Conservation (phyloP, 2,797 vertebrate genomes). For the Neosalanx taihuensis region DNA sequence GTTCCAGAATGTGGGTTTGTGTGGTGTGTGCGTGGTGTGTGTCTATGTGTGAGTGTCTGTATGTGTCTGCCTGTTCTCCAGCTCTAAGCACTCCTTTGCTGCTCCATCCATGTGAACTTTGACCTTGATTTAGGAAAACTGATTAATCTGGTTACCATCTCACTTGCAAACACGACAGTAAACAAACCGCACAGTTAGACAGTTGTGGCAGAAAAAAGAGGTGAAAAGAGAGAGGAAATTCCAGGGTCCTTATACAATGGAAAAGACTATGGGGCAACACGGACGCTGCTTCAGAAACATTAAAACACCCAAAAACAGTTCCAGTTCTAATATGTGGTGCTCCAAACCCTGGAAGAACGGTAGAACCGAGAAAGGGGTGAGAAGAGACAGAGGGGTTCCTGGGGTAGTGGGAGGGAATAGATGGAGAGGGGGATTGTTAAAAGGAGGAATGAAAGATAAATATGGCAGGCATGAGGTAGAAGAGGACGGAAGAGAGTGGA, state of each 20-base stretch:
- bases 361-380: slow-evolving; percentile 32
- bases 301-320: slow-evolving; percentile 49
- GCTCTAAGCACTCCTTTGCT: neutral
- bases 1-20: slow-evolving; percentile 17
- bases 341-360: neutral
- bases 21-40: slow-evolving; percentile 14
- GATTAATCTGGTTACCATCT: slow-evolving; percentile 27
- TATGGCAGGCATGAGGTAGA: no score
- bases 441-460: no score
- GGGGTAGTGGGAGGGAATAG: slow-evolving; percentile 25
- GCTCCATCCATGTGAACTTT: neutral
- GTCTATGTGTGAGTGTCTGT: neutral
- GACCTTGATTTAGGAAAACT: neutral
- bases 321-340: slow-evolving; percentile 7
- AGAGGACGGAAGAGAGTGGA: neutral
- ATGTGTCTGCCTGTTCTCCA: neutral
- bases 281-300: slow-evolving; percentile 40
- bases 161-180: slow-evolving; percentile 13
- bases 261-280: slow-evolving; percentile 43
- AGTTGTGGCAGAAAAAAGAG: neutral
- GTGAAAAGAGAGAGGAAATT: slow-evolving; percentile 44
- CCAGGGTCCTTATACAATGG: slow-evolving; percentile 51
- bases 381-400: slow-evolving; percentile 45
- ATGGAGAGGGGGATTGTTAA: neutral
- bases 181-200: neutral